phyloP scores from a whole-genome alignment of 2,888 invertebrate species.

The Mechanitis mazaeus region DNA sequence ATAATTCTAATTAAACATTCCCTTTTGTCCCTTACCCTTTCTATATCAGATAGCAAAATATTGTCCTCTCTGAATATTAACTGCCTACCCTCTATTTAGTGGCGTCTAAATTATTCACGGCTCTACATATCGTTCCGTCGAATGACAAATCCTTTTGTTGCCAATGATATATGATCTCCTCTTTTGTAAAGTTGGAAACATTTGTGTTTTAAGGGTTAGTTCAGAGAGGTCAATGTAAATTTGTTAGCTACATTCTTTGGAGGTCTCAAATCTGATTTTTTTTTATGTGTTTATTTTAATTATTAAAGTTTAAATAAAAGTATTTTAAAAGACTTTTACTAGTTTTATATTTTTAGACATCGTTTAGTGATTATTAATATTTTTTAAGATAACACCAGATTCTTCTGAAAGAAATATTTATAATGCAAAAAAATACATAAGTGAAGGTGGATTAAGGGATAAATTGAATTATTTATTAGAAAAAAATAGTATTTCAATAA shows the following conservation, averaged over 20 bases:
- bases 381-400: too few species aligned
- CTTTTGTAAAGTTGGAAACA: conserved; percentile 15
- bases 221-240: background rate
- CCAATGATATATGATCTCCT: conserved; percentile 31
- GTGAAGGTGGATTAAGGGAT: too few species aligned
- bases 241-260: background rate
- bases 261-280: background rate
- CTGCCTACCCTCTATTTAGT: conserved; percentile 62
- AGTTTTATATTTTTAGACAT: background rate
- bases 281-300: too few species aligned
- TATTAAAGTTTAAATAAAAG: too few species aligned
- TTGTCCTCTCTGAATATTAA: conserved; percentile 68
- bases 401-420: too few species aligned
- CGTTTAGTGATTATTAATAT: too few species aligned
- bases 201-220: conserved; percentile 10
- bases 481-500: too few species aligned
- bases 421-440: too few species aligned
- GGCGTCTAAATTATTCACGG: conserved; percentile 63
- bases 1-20: conserved; percentile 54
- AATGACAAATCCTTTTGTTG: conserved; percentile 45
- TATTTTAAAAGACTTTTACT: background rate
- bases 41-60: conserved; percentile 57
- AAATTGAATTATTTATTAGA: too few species aligned
- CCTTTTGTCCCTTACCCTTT: conserved; percentile 48
- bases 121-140: conserved; percentile 57